phyloP scores from a whole-genome alignment of 2,888 invertebrate species.

The Micoletzkya japonica region DNA sequence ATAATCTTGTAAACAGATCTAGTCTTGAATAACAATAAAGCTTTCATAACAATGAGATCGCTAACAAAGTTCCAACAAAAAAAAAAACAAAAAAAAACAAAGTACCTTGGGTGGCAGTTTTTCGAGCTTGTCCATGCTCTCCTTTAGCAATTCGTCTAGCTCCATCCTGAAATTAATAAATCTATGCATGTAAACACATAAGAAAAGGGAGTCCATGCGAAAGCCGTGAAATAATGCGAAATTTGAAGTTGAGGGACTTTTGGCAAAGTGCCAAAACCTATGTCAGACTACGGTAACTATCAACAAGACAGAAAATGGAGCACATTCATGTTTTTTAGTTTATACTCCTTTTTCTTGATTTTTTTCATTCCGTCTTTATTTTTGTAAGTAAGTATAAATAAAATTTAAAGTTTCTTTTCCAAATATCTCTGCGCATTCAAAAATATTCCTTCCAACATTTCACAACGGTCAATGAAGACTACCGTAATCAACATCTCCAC shows the following conservation, averaged over 20 bases:
- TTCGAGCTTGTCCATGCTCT: neutral
- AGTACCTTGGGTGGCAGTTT: conserved; percentile 6
- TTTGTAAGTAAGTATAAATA: neutral
- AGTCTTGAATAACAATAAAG: too few species aligned
- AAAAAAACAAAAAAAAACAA: neutral
- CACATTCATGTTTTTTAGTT: neutral
- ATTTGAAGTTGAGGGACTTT: neutral
- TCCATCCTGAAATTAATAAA: neutral
- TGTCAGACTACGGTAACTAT: conserved; percentile 14
- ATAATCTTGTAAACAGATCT: neutral
- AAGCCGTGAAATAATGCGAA: neutral
- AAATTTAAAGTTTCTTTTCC: neutral
- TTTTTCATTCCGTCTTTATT: neutral
- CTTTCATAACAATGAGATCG: too few species aligned
- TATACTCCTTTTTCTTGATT: neutral
- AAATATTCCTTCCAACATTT: too few species aligned
- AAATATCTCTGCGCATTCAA: too few species aligned
- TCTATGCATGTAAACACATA: neutral
- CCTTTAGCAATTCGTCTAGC: neutral
- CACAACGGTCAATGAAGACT: too few species aligned
- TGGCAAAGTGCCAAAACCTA: neutral
- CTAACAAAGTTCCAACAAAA: too few species aligned
- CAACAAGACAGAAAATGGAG: too few species aligned
- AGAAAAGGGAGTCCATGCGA: neutral
- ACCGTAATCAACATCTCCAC: too few species aligned